These are phyloP conservation scores for Buphagus erythrorhynchus DNA, from an alignment of 2,797 vertebrate genomes.

Conservation along the genomic window DNA sequence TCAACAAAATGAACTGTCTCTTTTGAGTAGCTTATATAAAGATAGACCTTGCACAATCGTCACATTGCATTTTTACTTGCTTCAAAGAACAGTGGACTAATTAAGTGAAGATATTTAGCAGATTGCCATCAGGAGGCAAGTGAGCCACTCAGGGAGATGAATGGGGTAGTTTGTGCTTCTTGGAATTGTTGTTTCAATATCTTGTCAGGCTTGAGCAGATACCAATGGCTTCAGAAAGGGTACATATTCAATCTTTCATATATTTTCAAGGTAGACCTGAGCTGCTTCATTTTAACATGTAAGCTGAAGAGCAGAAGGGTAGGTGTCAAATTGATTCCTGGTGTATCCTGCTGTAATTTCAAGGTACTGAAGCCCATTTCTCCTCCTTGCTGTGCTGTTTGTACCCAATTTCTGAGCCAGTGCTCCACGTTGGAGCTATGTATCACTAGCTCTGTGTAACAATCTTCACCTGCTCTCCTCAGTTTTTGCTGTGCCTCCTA, in stretches of 20 bases:
- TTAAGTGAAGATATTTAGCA: slow-evolving; percentile 39
- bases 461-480: not conserved
- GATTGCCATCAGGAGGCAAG: slow-evolving; percentile 41
- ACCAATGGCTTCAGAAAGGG: not conserved
- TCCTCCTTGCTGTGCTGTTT: not conserved
- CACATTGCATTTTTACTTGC: slow-evolving; percentile 13
- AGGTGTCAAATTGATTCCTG: not conserved
- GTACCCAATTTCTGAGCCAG: not conserved
- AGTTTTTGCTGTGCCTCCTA: not conserved
- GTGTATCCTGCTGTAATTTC: not conserved
- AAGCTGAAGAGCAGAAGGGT: not conserved
- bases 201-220: not conserved
- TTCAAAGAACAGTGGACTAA: not conserved
- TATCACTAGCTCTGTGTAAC: not conserved
- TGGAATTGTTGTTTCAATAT: not conserved
- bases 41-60: not conserved
- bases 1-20: not conserved
- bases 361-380: not conserved
- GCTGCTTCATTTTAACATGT: not conserved
- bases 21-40: not conserved
- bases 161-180: not conserved
- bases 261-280: not conserved
- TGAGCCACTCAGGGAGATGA: slow-evolving; percentile 4
- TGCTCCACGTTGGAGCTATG: rapidly evolving
- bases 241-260: not conserved